Percentiles rank a stretch among this genome's conserved stretches.
phyloP scores from a whole-genome alignment of 1,140 invertebrate species.

The Tenebrio molitor region DNA sequence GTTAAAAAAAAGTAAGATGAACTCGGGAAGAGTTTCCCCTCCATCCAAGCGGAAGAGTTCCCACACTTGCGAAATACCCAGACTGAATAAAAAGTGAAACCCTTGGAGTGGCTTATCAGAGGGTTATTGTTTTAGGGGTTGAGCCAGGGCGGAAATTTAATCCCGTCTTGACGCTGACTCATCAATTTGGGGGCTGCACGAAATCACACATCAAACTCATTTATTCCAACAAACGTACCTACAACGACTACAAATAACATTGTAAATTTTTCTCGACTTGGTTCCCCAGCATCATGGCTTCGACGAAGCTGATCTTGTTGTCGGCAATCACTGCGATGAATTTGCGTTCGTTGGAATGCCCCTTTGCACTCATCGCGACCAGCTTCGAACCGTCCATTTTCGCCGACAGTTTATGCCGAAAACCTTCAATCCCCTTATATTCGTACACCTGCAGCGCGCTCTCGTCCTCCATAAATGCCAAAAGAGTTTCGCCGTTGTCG shows the following conservation, averaged over 20 bases:
- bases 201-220: neutral
- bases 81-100: too few species aligned
- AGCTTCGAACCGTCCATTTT: constrained; percentile 57
- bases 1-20: neutral
- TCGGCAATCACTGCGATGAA: constrained; percentile 58
- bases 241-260: constrained; percentile 56
- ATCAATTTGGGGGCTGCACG: neutral
- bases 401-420: constrained; percentile 56
- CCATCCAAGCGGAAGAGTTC: neutral
- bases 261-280: constrained; percentile 58
- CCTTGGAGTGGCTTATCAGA: constrained; percentile 2
- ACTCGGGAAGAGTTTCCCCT: neutral
- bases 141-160: constrained; percentile 15
- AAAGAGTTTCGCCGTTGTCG: constrained; percentile 62
- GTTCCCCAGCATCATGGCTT: constrained; percentile 67
- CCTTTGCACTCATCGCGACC: constrained; percentile 51
- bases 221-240: too few species aligned
- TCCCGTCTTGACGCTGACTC: constrained; percentile 8
- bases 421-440: constrained; percentile 65
- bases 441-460: constrained; percentile 61
- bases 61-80: too few species aligned
- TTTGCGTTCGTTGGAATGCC: constrained; percentile 44
- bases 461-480: constrained; percentile 62
- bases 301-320: constrained; percentile 64
- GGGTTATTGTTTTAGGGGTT: constrained; percentile 30